Base-by-base conservation (phyloP, 1,140 invertebrate species). In the Himalopsyche phryganea region DNA sequence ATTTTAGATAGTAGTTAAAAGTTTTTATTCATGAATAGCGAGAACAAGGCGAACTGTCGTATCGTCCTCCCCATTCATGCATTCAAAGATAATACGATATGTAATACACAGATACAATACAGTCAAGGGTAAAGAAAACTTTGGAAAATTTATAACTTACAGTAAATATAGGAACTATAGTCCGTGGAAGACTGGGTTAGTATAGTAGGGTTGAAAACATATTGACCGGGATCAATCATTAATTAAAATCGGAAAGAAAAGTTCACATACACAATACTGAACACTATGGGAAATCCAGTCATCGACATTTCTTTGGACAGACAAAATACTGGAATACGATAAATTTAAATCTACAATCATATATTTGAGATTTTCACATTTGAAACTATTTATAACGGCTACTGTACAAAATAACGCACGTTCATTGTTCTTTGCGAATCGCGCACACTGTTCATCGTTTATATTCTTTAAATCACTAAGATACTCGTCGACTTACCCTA, bases 101-200 rank as follows among this genome's bases (percentile, higher is more conserved):
- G 58, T 65, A 55, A 46, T 55, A 65, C 51, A 65, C 47, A 56
- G 58, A 58, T 61, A 64, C 48, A 32, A 54, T 59, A 62, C 13
- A 45, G 40, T 65, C 49, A 53, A 65, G 54, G 58, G 46, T 50
- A 55, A 65, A 58, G 51, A 33, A 49, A 53, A 48, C 45, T 61
- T 50, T 46, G 55, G 52, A 60, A 61, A 58, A 28, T 49, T 46
- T 55, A 28, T 50, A 61, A 55, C 63, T 60, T 60, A 60, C 53
- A 57, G 50, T 63, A 63, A 44, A 55, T 50, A 61, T 65, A 65
- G 63, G 63, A 65, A 65, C 63, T 65, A 58, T 65, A 58, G 63
- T 65, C 63, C 63, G 63, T 65, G 63, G 63, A 65, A 65, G 63
- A 65, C 63, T 61, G 63, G 56, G 58, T 65, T 65, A 61, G 59